A percentile compares a stretch with the other conserved stretches of the same genome.
Conservation (phyloP, 2,113 vertebrate species). For the Aphyosemion australe region DNA sequence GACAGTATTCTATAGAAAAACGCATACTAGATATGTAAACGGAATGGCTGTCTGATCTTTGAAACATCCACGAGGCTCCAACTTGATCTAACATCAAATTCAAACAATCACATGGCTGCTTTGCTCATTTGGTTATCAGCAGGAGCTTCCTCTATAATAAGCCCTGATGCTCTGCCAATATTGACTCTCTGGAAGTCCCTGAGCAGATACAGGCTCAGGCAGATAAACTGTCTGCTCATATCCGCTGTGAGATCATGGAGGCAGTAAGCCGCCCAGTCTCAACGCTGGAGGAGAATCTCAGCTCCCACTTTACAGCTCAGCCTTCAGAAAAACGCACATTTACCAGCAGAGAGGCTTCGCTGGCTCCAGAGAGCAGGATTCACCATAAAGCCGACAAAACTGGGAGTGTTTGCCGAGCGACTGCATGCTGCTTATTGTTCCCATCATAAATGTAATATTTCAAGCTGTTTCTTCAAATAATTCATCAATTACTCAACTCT, state of each 20-base stretch:
- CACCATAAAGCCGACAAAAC: conserved; percentile 33
- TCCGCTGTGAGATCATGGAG: conserved; percentile 42
- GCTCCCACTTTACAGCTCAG: conserved; percentile 22
- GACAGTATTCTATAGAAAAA: not conserved
- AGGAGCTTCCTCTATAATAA: conserved; percentile 56
- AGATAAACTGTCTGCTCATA: conserved; percentile 68
- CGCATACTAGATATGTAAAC: conserved; percentile 15
- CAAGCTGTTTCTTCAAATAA: conserved; percentile 38
- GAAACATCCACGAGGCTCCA: conserved; percentile 17
- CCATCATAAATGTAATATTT: conserved; percentile 25
- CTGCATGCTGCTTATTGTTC: conserved; percentile 39
- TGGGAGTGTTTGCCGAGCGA: conserved; percentile 31
- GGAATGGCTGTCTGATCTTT: conserved; percentile 16
- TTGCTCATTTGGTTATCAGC: conserved; percentile 61
- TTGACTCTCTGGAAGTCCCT: conserved; percentile 62
- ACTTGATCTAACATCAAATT: conserved; percentile 46
- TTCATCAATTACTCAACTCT: conserved; percentile 11
- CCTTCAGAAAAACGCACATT: conserved; percentile 10
- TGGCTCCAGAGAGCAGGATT: conserved; percentile 5
- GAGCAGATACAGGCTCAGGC: conserved; percentile 58
- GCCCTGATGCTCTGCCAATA: conserved; percentile 60
- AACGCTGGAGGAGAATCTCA: conserved; percentile 10
- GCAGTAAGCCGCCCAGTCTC: conserved; percentile 39
- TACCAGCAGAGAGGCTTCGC: conserved; percentile 21
- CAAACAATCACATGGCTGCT: conserved; percentile 54